phyloP scores from a whole-genome alignment of 2,888 invertebrate genomes.

The Mamestra brassicae region DNA sequence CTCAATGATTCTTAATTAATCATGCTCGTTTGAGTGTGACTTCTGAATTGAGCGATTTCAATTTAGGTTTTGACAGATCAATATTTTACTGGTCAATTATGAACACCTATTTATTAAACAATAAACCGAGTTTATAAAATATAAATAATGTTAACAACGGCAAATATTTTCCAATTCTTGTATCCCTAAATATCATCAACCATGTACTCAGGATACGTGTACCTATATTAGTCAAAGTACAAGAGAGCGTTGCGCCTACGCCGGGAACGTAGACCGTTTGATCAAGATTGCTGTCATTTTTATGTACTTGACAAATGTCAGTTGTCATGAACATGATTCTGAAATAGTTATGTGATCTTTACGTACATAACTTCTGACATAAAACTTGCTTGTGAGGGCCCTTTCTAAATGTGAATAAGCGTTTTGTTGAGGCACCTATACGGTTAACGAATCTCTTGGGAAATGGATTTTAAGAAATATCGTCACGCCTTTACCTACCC shows the following conservation, averaged over 20 bases:
- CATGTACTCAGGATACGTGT: slow-evolving; percentile 45
- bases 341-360: slow-evolving; percentile 48
- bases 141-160: background rate
- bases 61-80: slow-evolving; percentile 35
- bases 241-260: slow-evolving; percentile 68
- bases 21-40: slow-evolving; percentile 24
- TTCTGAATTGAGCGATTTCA: slow-evolving; percentile 31
- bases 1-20: slow-evolving; percentile 52
- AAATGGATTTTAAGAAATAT: slow-evolving; percentile 22
- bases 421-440: slow-evolving; percentile 12
- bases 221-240: slow-evolving; percentile 45
- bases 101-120: background rate
- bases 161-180: background rate
- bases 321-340: slow-evolving; percentile 43
- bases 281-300: slow-evolving; percentile 69
- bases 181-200: slow-evolving; percentile 38
- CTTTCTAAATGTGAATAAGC: slow-evolving; percentile 51
- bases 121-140: background rate
- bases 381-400: slow-evolving; percentile 28
- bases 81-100: slow-evolving; percentile 7
- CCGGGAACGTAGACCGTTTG: slow-evolving; percentile 61
- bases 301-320: slow-evolving; percentile 60
- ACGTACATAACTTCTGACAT: slow-evolving; percentile 31
- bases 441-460: slow-evolving; percentile 19
- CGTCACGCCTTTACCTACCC: slow-evolving; percentile 5